These are phyloP conservation scores for Unio pictorum DNA, from an alignment of 2,888 invertebrate species.

Conservation along the genomic window DNA sequence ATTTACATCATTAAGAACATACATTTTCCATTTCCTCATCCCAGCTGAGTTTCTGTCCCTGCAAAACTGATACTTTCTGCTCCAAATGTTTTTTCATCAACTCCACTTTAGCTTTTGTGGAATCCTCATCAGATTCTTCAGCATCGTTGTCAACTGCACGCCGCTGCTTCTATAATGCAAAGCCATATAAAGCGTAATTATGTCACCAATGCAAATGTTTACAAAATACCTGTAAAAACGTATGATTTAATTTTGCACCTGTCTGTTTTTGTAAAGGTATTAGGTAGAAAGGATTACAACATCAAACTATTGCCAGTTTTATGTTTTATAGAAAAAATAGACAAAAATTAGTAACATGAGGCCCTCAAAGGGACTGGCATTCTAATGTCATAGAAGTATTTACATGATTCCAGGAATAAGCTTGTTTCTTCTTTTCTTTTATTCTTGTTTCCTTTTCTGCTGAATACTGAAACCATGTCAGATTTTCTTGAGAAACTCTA, in stretches of 20 bases:
- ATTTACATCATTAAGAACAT: constrained; percentile 5
- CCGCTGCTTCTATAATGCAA: constrained; percentile 42
- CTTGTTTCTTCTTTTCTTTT: too few species aligned
- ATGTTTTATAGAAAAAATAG: too few species aligned
- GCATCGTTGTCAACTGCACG: constrained; percentile 55
- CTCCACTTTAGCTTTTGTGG: constrained; percentile 46
- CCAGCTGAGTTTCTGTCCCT: constrained; percentile 60
- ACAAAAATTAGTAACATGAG: too few species aligned
- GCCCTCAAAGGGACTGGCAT: too few species aligned
- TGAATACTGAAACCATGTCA: too few species aligned
- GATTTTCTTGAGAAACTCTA: too few species aligned
- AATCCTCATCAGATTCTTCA: constrained; percentile 63
- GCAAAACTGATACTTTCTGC: constrained; percentile 61
- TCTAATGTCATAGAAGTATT: too few species aligned
- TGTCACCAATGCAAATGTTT: not conserved
- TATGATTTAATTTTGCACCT: not conserved
- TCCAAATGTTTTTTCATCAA: constrained; percentile 65
- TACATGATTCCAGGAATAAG: too few species aligned
- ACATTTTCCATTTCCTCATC: constrained; percentile 65
- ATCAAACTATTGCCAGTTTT: too few species aligned
- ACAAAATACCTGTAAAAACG: constrained; percentile 2
- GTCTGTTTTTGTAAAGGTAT: not conserved
- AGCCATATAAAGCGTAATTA: not conserved
- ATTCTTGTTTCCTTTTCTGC: too few species aligned
- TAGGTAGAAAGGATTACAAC: too few species aligned